These are phyloP conservation scores for Caradrina clavipalpis DNA, from an alignment of 2,888 invertebrate species.

Conservation along the genomic window DNA sequence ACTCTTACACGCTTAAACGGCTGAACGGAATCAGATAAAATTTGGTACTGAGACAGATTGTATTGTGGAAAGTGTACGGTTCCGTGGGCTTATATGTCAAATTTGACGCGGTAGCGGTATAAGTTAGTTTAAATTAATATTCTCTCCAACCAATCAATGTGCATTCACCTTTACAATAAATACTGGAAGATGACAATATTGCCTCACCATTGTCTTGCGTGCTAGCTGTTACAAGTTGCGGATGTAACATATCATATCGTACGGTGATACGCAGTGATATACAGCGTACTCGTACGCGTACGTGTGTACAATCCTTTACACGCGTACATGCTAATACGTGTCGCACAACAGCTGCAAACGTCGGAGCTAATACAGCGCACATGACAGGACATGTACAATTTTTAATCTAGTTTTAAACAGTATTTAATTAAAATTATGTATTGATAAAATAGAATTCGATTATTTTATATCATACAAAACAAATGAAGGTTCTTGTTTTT, in stretches of 20 bases:
- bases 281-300: constrained; percentile 18
- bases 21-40: too few relatives aligned
- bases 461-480: neutral
- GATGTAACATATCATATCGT: constrained; percentile 37
- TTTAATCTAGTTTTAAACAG: neutral
- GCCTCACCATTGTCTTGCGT: constrained; percentile 6
- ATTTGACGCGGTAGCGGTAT: too few relatives aligned
- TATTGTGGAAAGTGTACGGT: too few relatives aligned
- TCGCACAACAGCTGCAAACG: constrained; percentile 27
- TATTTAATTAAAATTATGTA: neutral
- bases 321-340: constrained; percentile 40
- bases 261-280: constrained; percentile 22
- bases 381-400: neutral
- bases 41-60: too few relatives aligned
- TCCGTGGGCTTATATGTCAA: too few relatives aligned
- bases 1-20: too few relatives aligned
- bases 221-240: constrained; percentile 20
- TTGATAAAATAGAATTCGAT: neutral
- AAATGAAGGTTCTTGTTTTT: neutral
- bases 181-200: constrained; percentile 1
- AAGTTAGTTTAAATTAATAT: neutral
- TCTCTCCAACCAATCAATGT: neutral
- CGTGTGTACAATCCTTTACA: constrained; percentile 23
- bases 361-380: constrained; percentile 18
- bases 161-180: neutral